Base-by-base conservation (phyloP, 1,140 invertebrate species). In the Drosophila ohnishii region DNA sequence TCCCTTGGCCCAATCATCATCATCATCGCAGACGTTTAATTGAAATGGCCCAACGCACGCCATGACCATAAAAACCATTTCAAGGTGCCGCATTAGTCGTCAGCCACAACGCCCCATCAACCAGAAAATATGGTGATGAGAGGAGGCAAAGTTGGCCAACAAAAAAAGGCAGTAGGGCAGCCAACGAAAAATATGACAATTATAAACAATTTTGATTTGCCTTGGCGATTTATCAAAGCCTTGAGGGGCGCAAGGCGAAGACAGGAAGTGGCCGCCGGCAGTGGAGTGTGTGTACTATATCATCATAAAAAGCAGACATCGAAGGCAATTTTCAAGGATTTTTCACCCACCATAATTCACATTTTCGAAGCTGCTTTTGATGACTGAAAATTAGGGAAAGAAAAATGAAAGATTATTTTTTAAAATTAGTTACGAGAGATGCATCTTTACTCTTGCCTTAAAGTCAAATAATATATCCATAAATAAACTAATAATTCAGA, bases 31-130 rank as follows among this genome's bases (percentile, higher is more conserved):
- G 50, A 73, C 65, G 83, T 86, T 86, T 86, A 86, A 86, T 86
- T 86, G 83, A 86, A 86, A 86, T 86, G 80, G 83, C 78, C 65
- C 59, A 71, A 86, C 82, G 83, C 82, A 86, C 82, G 82, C 82
- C 83, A 87, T 62, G 83, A 76, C 78, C 72, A 75, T 75, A 75
- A 75, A 75, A 75, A 75, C 73, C 79, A 87, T 87, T 87, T 80
- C 82, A 86, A 87, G 82, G 82, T 86, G 82, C 75, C 82, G 79
- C 82, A 87, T 86, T 86, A 86, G 82, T 87, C 82, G 82, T 82
- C 78, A 82, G 78, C 22, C 50, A 44, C 75, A 65, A 85, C 82
- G 83, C 82, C 78, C 73, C 72, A 66, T 75, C 63, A 55, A 25
- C 39, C 50, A 40, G 61, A 35, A 70, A 48, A 51, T 63, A 67